Base-by-base conservation (phyloP, 2,888 invertebrate genomes). In the Meteorus colon region DNA sequence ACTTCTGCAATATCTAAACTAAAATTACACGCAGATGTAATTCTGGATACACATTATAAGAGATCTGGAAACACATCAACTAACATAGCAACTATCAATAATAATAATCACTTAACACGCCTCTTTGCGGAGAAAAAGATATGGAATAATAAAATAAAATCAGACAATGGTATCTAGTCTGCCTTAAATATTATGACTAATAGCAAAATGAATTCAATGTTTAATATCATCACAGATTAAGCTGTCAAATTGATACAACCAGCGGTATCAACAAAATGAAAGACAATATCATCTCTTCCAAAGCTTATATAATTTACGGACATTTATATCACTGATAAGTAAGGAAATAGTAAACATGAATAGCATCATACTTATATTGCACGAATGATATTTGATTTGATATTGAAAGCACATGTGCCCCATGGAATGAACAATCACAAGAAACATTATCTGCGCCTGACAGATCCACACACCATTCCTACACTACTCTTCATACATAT, bases 381-480 rank as follows among this genome's bases (percentile, higher is more conserved):
- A 19, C 19, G 19, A 0, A 8, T n/a, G 55, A 55, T 24, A 55
- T 55, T 55, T 24, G n/a, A 55, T 55, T 55, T 8, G 19, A 55
- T 55, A 55, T 55, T 55, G 24, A 55, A 55, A 55, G 24, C 19
- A 55, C 55, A 19, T 55, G 19, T 55, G 55, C 6, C 8, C 19
- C n/a, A 55, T 55, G 10, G 59, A 37, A 70, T 55, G 1, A 41
- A 34, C 24, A 75, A 14, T 55, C 6, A 31, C 37, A 51, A n/a
- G 24, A 10, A 51, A 74, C 37, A 48, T 69, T 63, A 48, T 69
- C 69, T 48, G 8, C 19, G 1, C 19, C 69, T 62, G 51, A 63
- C 31, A 69, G 65, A 59, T 74, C 27, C 29, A 29, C 34, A 51
- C 27, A 68, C 51, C 45, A 66, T n/a, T 60, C 31, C 2, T 2